phyloP scores from a whole-genome alignment of 1,140 invertebrate species.

The Dryas iulia region DNA sequence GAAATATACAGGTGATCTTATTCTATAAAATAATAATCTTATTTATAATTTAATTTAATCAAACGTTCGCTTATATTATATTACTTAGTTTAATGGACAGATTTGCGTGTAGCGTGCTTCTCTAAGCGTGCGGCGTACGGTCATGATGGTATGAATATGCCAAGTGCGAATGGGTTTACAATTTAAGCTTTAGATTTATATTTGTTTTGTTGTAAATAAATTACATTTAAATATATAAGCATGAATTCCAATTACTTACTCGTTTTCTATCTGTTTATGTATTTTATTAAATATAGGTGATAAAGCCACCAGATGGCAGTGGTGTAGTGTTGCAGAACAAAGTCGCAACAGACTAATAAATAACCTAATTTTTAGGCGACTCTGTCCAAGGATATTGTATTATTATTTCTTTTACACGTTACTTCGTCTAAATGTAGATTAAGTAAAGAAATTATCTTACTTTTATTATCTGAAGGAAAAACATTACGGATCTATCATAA shows the following conservation, averaged over 20 bases:
- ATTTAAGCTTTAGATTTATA: not conserved
- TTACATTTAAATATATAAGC: not conserved
- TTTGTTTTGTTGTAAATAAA: not conserved
- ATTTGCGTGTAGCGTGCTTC: slow-evolving; percentile 75
- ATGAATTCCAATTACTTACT: not conserved
- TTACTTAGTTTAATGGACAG: slow-evolving; percentile 75
- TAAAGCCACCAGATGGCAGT: slow-evolving; percentile 7
- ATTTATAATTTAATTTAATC: slow-evolving; percentile 18
- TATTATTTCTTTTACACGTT: not conserved
- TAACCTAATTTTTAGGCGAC: not conserved
- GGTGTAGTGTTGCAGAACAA: not conserved
- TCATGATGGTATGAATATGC: slow-evolving; percentile 1
- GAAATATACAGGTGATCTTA: slow-evolving; percentile 55
- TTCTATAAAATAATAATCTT: slow-evolving; percentile 32
- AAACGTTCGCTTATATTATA: slow-evolving; percentile 41
- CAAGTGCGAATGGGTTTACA: not conserved
- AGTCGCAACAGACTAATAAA: not conserved
- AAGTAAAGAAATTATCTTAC: not conserved
- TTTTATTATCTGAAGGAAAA: not conserved
- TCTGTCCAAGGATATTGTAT: not conserved
- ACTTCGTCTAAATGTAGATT: not conserved
- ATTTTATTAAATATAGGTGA: not conserved
- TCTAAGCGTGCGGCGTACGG: slow-evolving; percentile 46
- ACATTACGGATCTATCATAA: slow-evolving; percentile 25
- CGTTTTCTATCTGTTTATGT: not conserved